Conservation (phyloP, 2,888 invertebrate genomes). For the Pimpla rufipes region DNA sequence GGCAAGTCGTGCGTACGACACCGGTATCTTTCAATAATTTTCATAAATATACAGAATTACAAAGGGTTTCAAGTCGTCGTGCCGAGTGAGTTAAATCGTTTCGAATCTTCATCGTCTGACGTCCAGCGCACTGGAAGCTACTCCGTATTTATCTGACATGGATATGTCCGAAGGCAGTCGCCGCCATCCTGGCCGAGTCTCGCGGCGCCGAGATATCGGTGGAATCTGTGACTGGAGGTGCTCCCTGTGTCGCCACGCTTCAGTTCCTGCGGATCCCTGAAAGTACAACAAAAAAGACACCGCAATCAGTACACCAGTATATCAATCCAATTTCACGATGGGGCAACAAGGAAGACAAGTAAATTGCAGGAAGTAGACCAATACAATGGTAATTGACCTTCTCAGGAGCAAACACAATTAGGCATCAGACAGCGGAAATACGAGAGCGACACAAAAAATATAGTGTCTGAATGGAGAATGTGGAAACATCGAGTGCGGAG, state of each 20-base stretch:
- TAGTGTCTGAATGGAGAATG: constrained; percentile 22
- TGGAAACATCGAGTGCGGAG: not conserved
- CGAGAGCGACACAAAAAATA: constrained; percentile 22
- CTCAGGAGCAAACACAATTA: constrained; percentile 33
- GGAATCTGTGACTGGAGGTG: constrained; percentile 91
- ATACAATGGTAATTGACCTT: constrained; percentile 57
- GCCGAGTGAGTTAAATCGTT: constrained; percentile 38
- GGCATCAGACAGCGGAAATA: constrained; percentile 47
- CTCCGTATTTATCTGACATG: constrained; percentile 91
- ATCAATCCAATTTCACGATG: constrained; percentile 28
- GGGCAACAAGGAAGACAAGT: constrained; percentile 15
- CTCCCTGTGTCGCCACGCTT: constrained; percentile 90
- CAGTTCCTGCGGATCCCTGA: constrained; percentile 91
- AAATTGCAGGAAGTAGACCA: constrained; percentile 52
- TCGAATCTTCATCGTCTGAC: constrained; percentile 3
- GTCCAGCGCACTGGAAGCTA: constrained; percentile 73
- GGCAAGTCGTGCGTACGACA: constrained; percentile 48
- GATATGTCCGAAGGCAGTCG: constrained; percentile 90
- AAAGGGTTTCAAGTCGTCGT: constrained; percentile 35
- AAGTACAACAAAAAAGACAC: constrained; percentile 52
- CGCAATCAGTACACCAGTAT: constrained; percentile 43
- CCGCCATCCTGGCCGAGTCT: constrained; percentile 93
- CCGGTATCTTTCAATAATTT: constrained; percentile 15
- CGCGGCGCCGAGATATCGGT: constrained; percentile 92
- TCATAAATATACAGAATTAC: constrained; percentile 52